A percentile compares a stretch with the other conserved stretches of the same genome.
Conservation (phyloP, 2,113 vertebrate species). For the Anolis sagrei region DNA sequence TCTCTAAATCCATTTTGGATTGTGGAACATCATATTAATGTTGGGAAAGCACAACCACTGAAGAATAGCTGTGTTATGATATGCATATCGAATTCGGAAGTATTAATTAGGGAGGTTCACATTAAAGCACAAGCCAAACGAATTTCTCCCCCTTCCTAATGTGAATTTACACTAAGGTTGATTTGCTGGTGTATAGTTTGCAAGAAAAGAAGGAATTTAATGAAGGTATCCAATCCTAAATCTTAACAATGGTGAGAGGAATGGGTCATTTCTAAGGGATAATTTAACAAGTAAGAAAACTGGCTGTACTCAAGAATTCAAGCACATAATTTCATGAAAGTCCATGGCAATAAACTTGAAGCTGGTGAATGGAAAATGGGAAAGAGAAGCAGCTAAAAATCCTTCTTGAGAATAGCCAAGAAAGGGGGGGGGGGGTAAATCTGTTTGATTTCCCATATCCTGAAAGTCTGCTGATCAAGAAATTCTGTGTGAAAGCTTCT, state of each 20-base stretch:
- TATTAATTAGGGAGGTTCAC: neutral
- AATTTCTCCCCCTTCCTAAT: neutral
- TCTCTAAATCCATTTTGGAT: neutral
- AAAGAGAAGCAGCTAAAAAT: neutral
- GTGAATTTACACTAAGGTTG: neutral
- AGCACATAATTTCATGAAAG: neutral
- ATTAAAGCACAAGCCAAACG: neutral
- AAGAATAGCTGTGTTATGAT: neutral
- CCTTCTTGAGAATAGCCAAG: neutral
- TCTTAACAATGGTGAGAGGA: neutral
- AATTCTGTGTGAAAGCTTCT: neutral
- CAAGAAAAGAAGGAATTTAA: conserved; percentile 1
- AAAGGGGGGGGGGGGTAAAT: neutral
- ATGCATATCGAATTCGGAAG: no score
- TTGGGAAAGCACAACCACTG: neutral
- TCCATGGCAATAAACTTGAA: neutral
- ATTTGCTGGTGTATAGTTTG: neutral
- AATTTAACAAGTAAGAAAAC: neutral
- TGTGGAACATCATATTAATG: neutral
- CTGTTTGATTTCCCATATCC: neutral
- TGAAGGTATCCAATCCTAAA: neutral
- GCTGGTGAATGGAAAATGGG: neutral
- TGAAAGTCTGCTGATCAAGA: neutral
- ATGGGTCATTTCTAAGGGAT: neutral
- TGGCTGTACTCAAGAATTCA: neutral